These are phyloP conservation scores for Pogonocherus hispidulus DNA, from an alignment of 2,888 invertebrate genomes.

Conservation along the genomic window DNA sequence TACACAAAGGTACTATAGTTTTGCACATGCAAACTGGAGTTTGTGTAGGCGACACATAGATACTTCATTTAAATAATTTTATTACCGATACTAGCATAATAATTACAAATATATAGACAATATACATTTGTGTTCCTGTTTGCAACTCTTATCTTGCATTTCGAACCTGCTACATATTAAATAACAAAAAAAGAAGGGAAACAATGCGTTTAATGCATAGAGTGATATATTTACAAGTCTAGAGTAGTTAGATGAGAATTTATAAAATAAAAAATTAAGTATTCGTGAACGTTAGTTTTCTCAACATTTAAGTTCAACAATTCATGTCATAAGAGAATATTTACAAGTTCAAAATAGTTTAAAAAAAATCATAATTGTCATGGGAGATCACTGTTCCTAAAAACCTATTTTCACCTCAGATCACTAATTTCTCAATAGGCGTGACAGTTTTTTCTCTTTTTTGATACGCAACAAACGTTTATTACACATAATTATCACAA, in stretches of 20 bases:
- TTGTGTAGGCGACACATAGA: conserved; percentile 66
- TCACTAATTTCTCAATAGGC: conserved; percentile 57
- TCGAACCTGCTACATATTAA: conserved; percentile 61
- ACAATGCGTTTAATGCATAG: conserved; percentile 59
- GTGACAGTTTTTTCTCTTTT: conserved; percentile 47
- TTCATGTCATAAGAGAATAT: conserved; percentile 34
- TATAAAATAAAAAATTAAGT: conserved; percentile 51
- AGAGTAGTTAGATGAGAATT: conserved; percentile 44
- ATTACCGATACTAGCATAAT: conserved; percentile 58
- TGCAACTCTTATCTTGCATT: conserved; percentile 51
- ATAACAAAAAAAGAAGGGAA: conserved; percentile 63
- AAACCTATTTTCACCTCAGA: conserved; percentile 59
- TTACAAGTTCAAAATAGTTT: conserved; percentile 49
- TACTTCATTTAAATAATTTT: conserved; percentile 55
- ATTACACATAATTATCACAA: conserved; percentile 65
- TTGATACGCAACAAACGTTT: conserved; percentile 49
- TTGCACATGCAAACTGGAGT: conserved; percentile 62
- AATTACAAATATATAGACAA: conserved; percentile 66
- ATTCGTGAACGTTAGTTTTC: conserved; percentile 41
- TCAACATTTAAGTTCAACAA: conserved; percentile 31
- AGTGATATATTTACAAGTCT: conserved; percentile 55
- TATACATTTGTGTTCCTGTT: conserved; percentile 62
- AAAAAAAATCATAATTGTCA: conserved; percentile 61
- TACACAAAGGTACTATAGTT: conserved; percentile 62
- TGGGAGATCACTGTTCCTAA: conserved; percentile 65